Conservation (phyloP, 2,888 invertebrate species). For the Lepidocyrtinus sp. region DNA sequence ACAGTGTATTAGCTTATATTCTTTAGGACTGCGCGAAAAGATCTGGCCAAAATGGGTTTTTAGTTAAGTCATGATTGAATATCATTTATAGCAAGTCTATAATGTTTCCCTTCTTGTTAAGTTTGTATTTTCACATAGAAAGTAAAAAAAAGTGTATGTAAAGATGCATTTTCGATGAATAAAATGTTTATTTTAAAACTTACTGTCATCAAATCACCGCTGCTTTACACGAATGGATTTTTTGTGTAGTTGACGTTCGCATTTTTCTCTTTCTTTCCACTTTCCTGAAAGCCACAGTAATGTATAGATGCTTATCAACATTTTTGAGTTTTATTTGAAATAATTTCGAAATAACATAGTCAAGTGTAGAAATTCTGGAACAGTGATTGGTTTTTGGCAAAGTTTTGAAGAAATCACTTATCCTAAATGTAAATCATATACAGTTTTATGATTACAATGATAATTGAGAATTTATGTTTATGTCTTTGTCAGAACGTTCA, state of each 20-base stretch:
- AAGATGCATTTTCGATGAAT: constrained; percentile 43
- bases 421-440: constrained; percentile 31
- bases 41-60: constrained; percentile 26
- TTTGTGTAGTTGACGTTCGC: constrained; percentile 36
- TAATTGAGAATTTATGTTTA: constrained; percentile 61
- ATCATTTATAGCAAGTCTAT: neutral
- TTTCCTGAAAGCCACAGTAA: constrained; percentile 40
- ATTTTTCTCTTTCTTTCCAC: constrained; percentile 9
- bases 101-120: neutral
- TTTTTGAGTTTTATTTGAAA: constrained; percentile 62
- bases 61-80: too few species aligned
- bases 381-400: constrained; percentile 66
- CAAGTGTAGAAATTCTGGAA: constrained; percentile 66
- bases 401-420: constrained; percentile 64
- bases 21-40: neutral
- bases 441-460: constrained; percentile 25
- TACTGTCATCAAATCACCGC: constrained; percentile 24
- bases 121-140: constrained; percentile 5
- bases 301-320: constrained; percentile 46
- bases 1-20: too few species aligned
- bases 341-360: constrained; percentile 64
- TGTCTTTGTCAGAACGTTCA: constrained; percentile 63
- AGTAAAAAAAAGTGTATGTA: neutral
- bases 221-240: constrained; percentile 3
- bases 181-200: constrained; percentile 48